Evolutionary conservation across 2,113 vertebrate genomes (phyloP).

Genomic region (Grantiella picta): DNA sequence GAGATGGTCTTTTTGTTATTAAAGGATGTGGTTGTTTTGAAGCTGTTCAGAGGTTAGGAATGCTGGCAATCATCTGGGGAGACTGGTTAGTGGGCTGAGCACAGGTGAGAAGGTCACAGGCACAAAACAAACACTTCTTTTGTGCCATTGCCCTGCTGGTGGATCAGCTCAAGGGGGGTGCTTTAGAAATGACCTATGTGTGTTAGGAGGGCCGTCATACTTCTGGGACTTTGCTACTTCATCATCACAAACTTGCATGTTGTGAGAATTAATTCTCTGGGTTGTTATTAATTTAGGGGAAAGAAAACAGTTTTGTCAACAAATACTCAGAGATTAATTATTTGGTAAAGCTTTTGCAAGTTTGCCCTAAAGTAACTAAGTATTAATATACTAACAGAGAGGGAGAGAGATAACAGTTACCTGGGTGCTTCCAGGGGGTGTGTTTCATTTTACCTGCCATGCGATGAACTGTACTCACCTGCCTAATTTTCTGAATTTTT

Average conservation of each 20-base stretch:
- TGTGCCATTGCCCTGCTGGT: not conserved
- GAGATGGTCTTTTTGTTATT: not conserved
- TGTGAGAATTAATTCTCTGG: not conserved
- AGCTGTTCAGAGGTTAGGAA: conserved; percentile 29
- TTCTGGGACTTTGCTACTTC: not conserved
- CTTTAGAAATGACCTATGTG: not conserved
- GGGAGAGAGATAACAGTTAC: not conserved
- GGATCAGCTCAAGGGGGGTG: not conserved
- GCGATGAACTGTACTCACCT: not conserved
- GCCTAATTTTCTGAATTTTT: not conserved
- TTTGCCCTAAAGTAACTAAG: not conserved
- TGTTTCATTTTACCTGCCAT: not conserved
- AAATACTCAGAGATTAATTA: not conserved
- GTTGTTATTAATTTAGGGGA: not conserved
- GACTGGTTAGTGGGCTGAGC: not conserved
- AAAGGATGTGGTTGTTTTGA: not conserved
- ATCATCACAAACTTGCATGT: not conserved
- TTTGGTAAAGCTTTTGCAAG: not conserved
- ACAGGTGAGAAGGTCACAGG: conserved; percentile 15
- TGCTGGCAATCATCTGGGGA: not conserved
- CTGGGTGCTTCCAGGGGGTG: not conserved
- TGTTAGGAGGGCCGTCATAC: not conserved
- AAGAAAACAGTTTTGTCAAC: not conserved
- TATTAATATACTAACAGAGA: not conserved
- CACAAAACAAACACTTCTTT: not conserved